Conservation (phyloP, 2,797 vertebrate genomes). For the Chrysocyon brachyurus region DNA sequence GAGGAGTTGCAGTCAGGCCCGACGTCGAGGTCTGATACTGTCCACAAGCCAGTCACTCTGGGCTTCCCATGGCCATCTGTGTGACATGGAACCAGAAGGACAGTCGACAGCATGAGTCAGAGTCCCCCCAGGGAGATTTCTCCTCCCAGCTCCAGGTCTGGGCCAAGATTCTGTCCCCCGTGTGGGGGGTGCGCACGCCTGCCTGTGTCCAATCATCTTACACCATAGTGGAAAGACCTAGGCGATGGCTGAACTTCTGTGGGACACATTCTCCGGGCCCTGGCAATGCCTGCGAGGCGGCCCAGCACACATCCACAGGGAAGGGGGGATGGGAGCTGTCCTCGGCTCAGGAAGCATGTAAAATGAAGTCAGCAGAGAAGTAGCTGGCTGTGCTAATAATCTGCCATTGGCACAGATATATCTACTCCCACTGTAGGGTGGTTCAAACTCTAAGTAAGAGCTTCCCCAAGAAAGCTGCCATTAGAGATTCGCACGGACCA, state of each 20-base stretch:
- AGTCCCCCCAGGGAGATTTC: background rate
- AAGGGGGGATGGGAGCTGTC: accelerated
- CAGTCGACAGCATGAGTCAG: background rate
- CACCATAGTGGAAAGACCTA: background rate
- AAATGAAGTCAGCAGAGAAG: background rate
- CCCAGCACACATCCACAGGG: no score
- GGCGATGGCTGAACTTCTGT: background rate
- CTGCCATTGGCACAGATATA: accelerated
- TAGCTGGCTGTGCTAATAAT: background rate
- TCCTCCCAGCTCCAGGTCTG: background rate
- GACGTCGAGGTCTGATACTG: constrained; percentile 77
- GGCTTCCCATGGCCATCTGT: constrained; percentile 67
- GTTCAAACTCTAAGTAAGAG: background rate
- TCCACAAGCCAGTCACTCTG: constrained; percentile 69
- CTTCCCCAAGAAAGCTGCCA: background rate
- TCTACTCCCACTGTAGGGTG: no score
- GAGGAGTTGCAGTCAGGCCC: constrained; percentile 37
- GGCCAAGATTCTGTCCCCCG: background rate
- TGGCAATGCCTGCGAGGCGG: background rate
- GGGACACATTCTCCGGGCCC: background rate
- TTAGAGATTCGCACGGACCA: accelerated
- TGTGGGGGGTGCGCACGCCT: background rate
- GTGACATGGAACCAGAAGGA: constrained; percentile 67
- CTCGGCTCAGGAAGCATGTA: background rate
- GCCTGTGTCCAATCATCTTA: background rate